Base-by-base conservation (phyloP, 2,797 vertebrate genomes). In the Amblyraja radiata region DNA sequence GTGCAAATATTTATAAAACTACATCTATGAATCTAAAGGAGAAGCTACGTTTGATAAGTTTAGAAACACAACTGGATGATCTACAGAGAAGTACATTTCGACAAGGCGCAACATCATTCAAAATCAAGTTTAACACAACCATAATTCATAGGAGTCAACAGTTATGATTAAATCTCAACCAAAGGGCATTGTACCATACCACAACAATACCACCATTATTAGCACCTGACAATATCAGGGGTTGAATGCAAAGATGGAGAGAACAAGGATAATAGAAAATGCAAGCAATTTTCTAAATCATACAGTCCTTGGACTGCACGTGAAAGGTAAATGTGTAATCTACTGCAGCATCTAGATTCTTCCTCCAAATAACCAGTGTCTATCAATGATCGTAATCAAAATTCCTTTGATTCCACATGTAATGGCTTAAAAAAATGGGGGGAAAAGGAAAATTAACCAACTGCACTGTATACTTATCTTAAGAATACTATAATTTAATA, bases 401-500 rank as follows among this genome's bases (percentile, higher is more conserved):
- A 83, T 25, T 58, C 23, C 1, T 61, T 61, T 28, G 81, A 71
- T 73, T 68, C 36, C n/a, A 65, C 28, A 88, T 77, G 46, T 5
- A 93, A 54, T 1, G 6, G 68, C 14, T 93, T 84, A 92, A 93
- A 8, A 92, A 65, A 92, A 65, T 68, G 54, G 65, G 74, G 81
- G 58, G 11, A 0, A 54, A 94, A 94, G 93, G 14, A 10, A 86
- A 88, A 93, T 39, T 25, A 79, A 36, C 77, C 77, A 39, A 21
- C 5, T 83, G 65, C 18, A 68, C 9, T 7, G 65, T 68, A 21
- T 10, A 93, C 1, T 8, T 61, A 61, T 77, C 16, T 76, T 10
- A 58, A 68, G 25, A 90, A 90, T n/a, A 91, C 0, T 36, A 71
- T 13, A 14, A 74, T 93, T 61, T 39, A 39, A 21, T 86, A 96